A percentile compares a stretch with the other conserved stretches of the same genome.
Evolutionary conservation across 2,888 invertebrate genomes (phyloP).

Genomic region (Eupeodes luniger): DNA sequence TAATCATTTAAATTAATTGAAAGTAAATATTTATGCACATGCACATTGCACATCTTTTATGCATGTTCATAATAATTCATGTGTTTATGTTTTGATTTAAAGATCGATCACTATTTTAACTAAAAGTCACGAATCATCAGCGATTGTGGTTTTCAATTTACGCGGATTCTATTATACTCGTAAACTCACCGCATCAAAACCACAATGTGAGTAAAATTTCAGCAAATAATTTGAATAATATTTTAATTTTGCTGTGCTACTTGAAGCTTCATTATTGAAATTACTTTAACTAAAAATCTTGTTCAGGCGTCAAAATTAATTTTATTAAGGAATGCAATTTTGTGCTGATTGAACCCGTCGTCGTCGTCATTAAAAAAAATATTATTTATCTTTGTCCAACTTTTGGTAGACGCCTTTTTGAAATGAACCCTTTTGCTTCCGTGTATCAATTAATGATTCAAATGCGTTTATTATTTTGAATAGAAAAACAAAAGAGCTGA

Average conservation of each 20-base stretch:
- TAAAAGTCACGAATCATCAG: neutral
- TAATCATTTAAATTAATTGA: too few relatives aligned
- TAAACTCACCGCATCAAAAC: neutral
- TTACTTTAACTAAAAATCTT: neutral
- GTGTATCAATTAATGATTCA: neutral
- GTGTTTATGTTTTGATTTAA: too few relatives aligned
- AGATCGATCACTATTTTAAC: neutral
- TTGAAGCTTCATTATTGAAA: slow-evolving; percentile 7
- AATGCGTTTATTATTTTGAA: neutral
- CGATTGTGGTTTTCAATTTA: slow-evolving; percentile 2
- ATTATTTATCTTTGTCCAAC: neutral
- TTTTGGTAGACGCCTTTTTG: neutral
- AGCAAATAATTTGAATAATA: neutral
- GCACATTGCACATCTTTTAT: too few relatives aligned
- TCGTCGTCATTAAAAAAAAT: neutral
- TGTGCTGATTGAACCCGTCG: neutral
- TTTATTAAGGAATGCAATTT: neutral
- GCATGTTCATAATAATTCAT: too few relatives aligned
- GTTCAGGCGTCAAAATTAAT: neutral
- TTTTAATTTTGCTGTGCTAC: neutral
- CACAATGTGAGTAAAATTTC: neutral
- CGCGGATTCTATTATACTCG: neutral
- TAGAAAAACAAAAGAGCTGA: neutral
- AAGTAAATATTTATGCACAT: too few relatives aligned
- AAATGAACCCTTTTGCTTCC: neutral